These are phyloP conservation scores for Sinodicranocentrus sp. DNA, from an alignment of 2,888 invertebrate species.

Conservation along the genomic window DNA sequence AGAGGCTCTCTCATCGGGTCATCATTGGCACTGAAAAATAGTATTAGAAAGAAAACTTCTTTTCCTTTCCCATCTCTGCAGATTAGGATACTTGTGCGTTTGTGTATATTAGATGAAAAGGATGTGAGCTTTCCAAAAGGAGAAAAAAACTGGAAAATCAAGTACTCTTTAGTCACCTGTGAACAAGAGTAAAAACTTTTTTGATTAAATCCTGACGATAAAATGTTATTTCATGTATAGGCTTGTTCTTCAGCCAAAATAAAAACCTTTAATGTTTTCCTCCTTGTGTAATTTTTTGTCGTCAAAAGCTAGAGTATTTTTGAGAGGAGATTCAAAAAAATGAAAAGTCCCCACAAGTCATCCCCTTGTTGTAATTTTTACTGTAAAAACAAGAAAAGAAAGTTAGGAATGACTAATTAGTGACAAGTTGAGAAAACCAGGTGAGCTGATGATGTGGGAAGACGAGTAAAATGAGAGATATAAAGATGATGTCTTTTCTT, in stretches of 20 bases:
- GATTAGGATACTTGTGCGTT: neutral
- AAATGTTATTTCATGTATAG: neutral
- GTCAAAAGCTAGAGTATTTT: neutral
- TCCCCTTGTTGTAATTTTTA: too few species aligned
- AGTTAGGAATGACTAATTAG: too few species aligned
- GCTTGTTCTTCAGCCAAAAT: neutral
- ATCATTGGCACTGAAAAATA: neutral
- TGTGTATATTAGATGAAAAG: neutral
- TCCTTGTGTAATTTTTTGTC: neutral
- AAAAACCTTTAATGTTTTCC: neutral
- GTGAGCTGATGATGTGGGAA: too few species aligned
- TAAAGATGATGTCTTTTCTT: too few species aligned
- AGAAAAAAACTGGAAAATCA: neutral
- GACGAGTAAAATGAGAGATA: too few species aligned
- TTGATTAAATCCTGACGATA: constrained; percentile 19
- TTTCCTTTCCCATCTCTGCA: neutral
- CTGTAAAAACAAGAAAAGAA: too few species aligned
- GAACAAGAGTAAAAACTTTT: neutral
- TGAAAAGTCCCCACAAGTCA: neutral
- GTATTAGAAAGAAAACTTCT: neutral
- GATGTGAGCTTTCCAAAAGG: neutral
- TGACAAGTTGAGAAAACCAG: too few species aligned
- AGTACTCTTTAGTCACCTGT: constrained; percentile 11
- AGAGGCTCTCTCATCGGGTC: neutral
- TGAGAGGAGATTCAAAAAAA: neutral